Percentiles rank a stretch among this genome's conserved stretches.
Conservation (phyloP, 1,140 invertebrate genomes). For the Trichonephila inaurata region DNA sequence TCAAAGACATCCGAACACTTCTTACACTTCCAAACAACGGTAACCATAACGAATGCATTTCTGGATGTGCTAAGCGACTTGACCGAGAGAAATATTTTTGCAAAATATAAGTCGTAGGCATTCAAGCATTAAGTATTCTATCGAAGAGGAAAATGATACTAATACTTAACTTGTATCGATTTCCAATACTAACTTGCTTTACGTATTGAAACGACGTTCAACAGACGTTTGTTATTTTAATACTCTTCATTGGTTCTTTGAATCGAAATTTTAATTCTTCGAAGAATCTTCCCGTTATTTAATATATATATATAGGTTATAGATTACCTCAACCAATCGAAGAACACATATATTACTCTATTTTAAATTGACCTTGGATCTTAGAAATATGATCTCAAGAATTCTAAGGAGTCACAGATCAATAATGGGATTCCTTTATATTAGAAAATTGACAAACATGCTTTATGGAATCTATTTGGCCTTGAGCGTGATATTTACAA, state of each 20-base stretch:
- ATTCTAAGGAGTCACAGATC: background rate
- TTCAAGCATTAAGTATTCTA: background rate
- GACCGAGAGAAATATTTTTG: background rate
- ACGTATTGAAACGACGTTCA: background rate
- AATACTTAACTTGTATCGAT: background rate
- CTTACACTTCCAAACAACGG: too few species aligned
- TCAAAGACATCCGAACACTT: too few species aligned
- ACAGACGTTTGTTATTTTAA: background rate
- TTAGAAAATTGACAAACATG: background rate
- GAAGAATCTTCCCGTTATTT: background rate
- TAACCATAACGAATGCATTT: too few species aligned
- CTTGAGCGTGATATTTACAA: background rate
- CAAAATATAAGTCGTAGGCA: background rate
- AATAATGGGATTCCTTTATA: background rate
- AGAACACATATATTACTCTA: background rate
- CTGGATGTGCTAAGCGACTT: too few species aligned
- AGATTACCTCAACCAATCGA: background rate
- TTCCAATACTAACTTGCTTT: background rate
- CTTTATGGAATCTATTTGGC: background rate
- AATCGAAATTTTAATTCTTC: background rate
- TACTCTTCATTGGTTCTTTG: background rate
- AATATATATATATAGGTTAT: background rate
- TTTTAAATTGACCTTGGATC: constrained; percentile 3
- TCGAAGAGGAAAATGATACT: background rate
- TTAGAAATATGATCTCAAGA: background rate